A percentile compares a stretch with the other conserved stretches of the same genome.
Conservation (phyloP, 2,888 invertebrate genomes). For the Micropterix aruncella region DNA sequence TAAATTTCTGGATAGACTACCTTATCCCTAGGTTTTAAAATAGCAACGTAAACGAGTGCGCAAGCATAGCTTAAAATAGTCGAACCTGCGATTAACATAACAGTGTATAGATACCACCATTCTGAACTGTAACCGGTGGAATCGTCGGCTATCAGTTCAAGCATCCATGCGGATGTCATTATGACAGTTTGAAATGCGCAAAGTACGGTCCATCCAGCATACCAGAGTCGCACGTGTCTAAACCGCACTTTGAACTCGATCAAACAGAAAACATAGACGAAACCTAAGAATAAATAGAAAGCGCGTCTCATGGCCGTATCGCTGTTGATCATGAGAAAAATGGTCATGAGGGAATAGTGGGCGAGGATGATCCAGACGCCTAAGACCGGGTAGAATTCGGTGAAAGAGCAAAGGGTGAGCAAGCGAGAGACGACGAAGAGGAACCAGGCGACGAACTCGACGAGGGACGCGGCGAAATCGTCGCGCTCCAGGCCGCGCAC, state of each 20-base stretch:
- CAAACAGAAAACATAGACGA: slow-evolving; percentile 60
- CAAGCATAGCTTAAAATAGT: slow-evolving; percentile 42
- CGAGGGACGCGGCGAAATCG: slow-evolving; percentile 51
- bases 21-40: slow-evolving; percentile 48
- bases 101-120: slow-evolving; percentile 58
- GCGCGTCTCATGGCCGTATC: slow-evolving; percentile 34
- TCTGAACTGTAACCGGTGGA: slow-evolving; percentile 31
- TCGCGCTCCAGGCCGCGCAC: slow-evolving; percentile 59
- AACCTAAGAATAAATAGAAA: slow-evolving; percentile 57
- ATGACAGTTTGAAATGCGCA: slow-evolving; percentile 50
- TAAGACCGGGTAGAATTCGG: slow-evolving; percentile 48
- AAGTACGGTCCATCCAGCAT: slow-evolving; percentile 50
- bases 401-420: slow-evolving; percentile 53
- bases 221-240: slow-evolving; percentile 55
- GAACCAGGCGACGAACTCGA: slow-evolving; percentile 67
- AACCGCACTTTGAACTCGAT: slow-evolving; percentile 71
- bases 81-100: slow-evolving; percentile 44
- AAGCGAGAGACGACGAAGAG: slow-evolving; percentile 58
- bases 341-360: slow-evolving; percentile 52
- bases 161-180: slow-evolving; percentile 55
- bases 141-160: slow-evolving; percentile 19
- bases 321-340: slow-evolving; percentile 51
- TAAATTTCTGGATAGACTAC: slow-evolving; percentile 27
- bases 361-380: slow-evolving; percentile 41
- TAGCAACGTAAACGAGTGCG: slow-evolving; percentile 45